A percentile compares a stretch with the other conserved stretches of the same genome.
Evolutionary conservation across 2,113 vertebrate genomes (phyloP).

Genomic region (Thomomys bottae): DNA sequence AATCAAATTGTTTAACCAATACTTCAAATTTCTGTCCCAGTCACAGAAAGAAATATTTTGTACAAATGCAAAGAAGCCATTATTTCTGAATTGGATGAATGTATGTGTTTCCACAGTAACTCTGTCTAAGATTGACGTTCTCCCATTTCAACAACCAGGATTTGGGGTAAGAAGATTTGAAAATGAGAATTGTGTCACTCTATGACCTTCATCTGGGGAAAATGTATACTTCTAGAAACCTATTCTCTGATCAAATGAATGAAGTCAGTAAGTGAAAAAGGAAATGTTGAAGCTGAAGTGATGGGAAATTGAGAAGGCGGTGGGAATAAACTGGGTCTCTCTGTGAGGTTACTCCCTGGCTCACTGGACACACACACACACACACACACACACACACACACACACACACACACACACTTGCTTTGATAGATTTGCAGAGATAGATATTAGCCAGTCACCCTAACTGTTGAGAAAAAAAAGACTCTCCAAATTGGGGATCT

Average conservation of each 20-base stretch:
- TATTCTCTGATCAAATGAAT: slow-evolving; percentile 56
- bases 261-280: slow-evolving; percentile 62
- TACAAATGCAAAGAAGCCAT: background rate
- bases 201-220: slow-evolving; percentile 25
- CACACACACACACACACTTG: slow-evolving; percentile 39
- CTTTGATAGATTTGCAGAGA: slow-evolving; percentile 68
- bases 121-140: background rate
- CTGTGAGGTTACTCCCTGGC: background rate
- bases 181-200: slow-evolving; percentile 50
- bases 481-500: slow-evolving; percentile 40
- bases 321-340: slow-evolving; percentile 25
- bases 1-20: background rate
- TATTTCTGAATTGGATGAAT: background rate
- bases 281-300: slow-evolving; percentile 61
- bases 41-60: background rate
- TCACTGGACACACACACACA: slow-evolving; percentile 16
- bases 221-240: slow-evolving; percentile 50
- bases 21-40: background rate
- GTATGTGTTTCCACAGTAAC: background rate
- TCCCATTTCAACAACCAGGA: background rate
- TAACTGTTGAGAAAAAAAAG: slow-evolving; percentile 5
- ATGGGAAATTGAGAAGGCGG: slow-evolving; percentile 62
- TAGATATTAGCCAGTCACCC: slow-evolving; percentile 60
- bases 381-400: slow-evolving; percentile 29
- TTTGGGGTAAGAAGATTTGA: slow-evolving; percentile 8